Percentiles rank a stretch among this genome's conserved stretches.
These are phyloP conservation scores for Collichthys lucidus DNA, from an alignment of 2,113 vertebrate genomes.

Conservation along the genomic window DNA sequence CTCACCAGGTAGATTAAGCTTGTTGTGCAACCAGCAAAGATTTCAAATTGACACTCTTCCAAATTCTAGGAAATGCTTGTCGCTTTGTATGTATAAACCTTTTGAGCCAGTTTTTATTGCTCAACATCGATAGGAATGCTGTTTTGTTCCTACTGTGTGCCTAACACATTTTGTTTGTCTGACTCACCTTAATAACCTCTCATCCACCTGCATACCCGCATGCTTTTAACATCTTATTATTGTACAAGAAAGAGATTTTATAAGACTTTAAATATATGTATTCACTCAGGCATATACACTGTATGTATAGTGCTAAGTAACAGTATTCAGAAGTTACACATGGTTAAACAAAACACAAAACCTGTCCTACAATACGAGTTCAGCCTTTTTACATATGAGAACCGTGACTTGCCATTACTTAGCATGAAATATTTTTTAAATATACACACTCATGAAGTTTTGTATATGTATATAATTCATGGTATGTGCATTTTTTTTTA, in stretches of 20 bases:
- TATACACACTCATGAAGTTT: not conserved
- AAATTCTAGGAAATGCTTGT: constrained; percentile 24
- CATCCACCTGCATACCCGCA: constrained; percentile 59
- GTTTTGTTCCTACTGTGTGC: constrained; percentile 40
- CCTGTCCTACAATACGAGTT: not conserved
- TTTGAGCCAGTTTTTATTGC: constrained; percentile 1
- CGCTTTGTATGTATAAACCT: constrained; percentile 35
- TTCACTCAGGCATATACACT: not conserved
- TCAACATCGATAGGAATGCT: constrained; percentile 42
- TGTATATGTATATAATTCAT: too few relatives aligned
- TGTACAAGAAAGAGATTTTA: not conserved
- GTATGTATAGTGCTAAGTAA: not conserved
- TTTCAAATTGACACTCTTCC: constrained; percentile 9
- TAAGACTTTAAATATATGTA: not conserved
- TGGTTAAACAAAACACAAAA: not conserved
- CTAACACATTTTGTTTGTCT: constrained; percentile 65
- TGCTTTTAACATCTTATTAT: constrained; percentile 55
- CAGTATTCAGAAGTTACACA: not conserved
- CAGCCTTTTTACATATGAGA: too few relatives aligned
- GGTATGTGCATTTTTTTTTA: too few relatives aligned
- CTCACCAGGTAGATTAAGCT: constrained; percentile 40
- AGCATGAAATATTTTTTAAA: not conserved
- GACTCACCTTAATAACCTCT: constrained; percentile 65
- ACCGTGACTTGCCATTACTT: too few relatives aligned
- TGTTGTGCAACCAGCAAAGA: constrained; percentile 45